A percentile compares a stretch with the other conserved stretches of the same genome.
Evolutionary conservation across 2,797 vertebrate species (phyloP).

Genomic region (Valencia hispanica): DNA sequence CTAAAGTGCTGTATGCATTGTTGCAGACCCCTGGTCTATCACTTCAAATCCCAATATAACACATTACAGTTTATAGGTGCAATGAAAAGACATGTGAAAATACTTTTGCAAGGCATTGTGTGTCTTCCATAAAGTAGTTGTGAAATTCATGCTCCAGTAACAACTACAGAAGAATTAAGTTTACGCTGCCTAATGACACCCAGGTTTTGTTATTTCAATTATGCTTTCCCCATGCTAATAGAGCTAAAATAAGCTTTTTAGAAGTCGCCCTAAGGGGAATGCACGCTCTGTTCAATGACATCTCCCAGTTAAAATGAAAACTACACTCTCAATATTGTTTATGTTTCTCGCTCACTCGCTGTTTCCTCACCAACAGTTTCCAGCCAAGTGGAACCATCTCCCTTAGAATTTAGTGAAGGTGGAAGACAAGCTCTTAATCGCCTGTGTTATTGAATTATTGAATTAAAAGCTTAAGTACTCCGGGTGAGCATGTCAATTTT

Average conservation of each 20-base stretch:
- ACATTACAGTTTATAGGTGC: background rate
- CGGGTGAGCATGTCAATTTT: slow-evolving; percentile 81
- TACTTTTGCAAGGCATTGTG: background rate
- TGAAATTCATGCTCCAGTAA: slow-evolving; percentile 37
- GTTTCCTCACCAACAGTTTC: slow-evolving; percentile 67
- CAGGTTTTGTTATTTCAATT: slow-evolving; percentile 39
- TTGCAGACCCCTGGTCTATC: background rate
- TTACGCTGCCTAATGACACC: slow-evolving; percentile 47
- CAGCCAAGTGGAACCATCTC: slow-evolving; percentile 76
- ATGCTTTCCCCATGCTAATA: slow-evolving; percentile 37
- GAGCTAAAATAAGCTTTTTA: slow-evolving; percentile 48
- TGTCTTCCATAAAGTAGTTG: slow-evolving; percentile 24
- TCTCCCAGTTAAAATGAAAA: slow-evolving; percentile 62
- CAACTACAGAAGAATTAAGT: slow-evolving; percentile 32
- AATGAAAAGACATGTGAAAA: background rate
- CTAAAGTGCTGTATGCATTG: background rate
- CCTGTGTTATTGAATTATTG: slow-evolving; percentile 82
- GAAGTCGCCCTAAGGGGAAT: slow-evolving; percentile 50
- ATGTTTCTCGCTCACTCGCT: slow-evolving; percentile 53
- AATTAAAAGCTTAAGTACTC: slow-evolving; percentile 85
- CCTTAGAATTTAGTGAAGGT: slow-evolving; percentile 74
- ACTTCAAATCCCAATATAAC: background rate
- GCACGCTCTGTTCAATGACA: slow-evolving; percentile 61
- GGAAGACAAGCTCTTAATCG: slow-evolving; percentile 81
- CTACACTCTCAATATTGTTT: slow-evolving; percentile 64